A percentile compares a stretch with the other conserved stretches of the same genome.
Conservation (phyloP, 2,797 vertebrate genomes). For the Gallirallus australis region DNA sequence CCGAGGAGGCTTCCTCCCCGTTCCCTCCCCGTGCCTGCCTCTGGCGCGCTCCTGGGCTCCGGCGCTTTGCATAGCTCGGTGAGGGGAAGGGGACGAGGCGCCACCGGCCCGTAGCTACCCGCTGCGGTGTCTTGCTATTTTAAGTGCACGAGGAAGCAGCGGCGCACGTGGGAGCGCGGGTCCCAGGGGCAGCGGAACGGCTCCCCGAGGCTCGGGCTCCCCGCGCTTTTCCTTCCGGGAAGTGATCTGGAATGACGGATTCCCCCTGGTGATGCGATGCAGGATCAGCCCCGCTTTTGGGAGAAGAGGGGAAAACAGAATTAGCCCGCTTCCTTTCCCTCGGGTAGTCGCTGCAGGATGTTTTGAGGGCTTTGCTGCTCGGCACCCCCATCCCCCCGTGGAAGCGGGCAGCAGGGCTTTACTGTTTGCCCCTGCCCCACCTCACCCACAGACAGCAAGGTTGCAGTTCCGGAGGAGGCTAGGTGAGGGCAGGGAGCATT, state of each 20-base stretch:
- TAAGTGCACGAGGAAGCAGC: not conserved
- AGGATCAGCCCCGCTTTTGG: not conserved
- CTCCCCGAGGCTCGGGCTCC: not conserved
- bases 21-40: not conserved
- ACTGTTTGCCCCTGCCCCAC: not conserved
- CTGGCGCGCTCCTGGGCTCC: too few relatives aligned
- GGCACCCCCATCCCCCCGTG: too few relatives aligned
- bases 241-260: not conserved
- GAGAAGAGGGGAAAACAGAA: not conserved
- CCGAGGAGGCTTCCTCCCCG: not conserved
- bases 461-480: too few relatives aligned
- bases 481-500: accelerated
- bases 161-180: not conserved
- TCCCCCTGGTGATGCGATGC: not conserved
- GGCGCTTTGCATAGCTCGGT: not conserved
- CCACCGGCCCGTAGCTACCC: not conserved
- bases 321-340: not conserved
- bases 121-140: conserved; percentile 1
- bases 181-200: not conserved
- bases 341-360: not conserved
- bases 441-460: accelerated
- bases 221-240: not conserved
- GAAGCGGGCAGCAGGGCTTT: not conserved
- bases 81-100: not conserved
- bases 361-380: not conserved